Evolutionary conservation across 1,140 invertebrate genomes (phyloP).

Genomic region (Stratiolaelaps scimitus): DNA sequence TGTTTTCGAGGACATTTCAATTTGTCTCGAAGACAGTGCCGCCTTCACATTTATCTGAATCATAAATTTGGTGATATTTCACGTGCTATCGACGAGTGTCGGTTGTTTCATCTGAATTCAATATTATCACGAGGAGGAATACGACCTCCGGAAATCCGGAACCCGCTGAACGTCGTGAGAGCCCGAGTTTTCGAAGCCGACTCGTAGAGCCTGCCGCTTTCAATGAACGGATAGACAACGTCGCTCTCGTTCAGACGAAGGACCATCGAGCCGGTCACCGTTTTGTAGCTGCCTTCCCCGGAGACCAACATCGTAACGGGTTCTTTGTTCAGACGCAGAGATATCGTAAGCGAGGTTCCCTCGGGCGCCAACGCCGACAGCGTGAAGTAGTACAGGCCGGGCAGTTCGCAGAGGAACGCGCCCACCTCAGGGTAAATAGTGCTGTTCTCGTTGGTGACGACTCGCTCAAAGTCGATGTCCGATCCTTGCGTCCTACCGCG

Average conservation of each 20-base stretch:
- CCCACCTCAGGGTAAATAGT: too few relatives aligned
- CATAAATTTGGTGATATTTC: too few relatives aligned
- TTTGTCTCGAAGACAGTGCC: too few relatives aligned
- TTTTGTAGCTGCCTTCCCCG: slow-evolving; percentile 5
- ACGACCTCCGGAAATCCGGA: neutral
- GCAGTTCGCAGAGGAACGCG: slow-evolving; percentile 28
- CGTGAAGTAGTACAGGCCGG: slow-evolving; percentile 30
- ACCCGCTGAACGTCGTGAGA: slow-evolving; percentile 26
- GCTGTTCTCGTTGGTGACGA: too few relatives aligned
- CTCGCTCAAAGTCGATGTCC: too few relatives aligned
- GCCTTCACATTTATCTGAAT: too few relatives aligned
- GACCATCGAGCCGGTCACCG: slow-evolving; percentile 11
- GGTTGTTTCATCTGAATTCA: too few relatives aligned
- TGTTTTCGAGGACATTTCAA: too few relatives aligned
- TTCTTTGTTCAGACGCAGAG: slow-evolving; percentile 12
- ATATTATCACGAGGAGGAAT: too few relatives aligned
- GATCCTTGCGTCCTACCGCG: too few relatives aligned
- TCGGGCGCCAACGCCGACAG: slow-evolving; percentile 1
- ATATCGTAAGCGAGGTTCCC: slow-evolving; percentile 20
- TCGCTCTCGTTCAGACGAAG: slow-evolving; percentile 9
- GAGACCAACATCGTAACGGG: slow-evolving; percentile 15
- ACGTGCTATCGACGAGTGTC: too few relatives aligned
- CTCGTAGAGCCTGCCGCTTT: slow-evolving; percentile 30
- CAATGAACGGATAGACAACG: slow-evolving; percentile 30
- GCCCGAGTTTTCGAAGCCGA: slow-evolving; percentile 11